phyloP scores from a whole-genome alignment of 2,113 vertebrate genomes.

The Sardina pilchardus region DNA sequence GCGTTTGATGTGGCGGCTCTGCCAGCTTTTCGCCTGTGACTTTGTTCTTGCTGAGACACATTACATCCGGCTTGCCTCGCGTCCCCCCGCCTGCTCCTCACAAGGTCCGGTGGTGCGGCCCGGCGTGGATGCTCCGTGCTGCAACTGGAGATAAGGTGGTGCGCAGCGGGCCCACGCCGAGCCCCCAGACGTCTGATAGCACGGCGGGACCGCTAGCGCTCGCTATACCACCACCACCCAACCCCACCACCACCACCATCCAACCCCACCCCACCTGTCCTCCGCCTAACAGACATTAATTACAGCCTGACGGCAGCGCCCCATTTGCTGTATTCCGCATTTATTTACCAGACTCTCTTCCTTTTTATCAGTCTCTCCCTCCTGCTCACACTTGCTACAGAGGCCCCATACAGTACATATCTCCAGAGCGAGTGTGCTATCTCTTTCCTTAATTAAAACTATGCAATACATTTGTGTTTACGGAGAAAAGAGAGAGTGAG shows the following conservation, averaged over 20 bases:
- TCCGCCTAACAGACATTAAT: not conserved
- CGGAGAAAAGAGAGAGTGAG: too few relatives aligned
- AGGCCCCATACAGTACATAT: not conserved
- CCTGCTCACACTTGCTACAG: not conserved
- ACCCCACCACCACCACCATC: not conserved
- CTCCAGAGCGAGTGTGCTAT: too few relatives aligned
- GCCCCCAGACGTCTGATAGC: constrained; percentile 40
- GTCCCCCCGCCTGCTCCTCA: constrained; percentile 31
- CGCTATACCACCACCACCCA: not conserved
- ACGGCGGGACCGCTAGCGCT: not conserved
- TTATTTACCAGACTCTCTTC: not conserved
- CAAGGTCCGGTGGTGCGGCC: constrained; percentile 28
- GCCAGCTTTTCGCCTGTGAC: constrained; percentile 12
- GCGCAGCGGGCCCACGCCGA: constrained; percentile 29
- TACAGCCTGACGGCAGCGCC: not conserved
- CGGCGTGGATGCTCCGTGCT: constrained; percentile 1
- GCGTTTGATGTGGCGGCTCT: constrained; percentile 43
- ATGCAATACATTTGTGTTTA: too few relatives aligned
- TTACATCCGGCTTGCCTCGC: constrained; percentile 23
- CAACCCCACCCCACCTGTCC: not conserved
- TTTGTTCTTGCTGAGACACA: constrained; percentile 30
- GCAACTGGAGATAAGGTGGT: constrained; percentile 12
- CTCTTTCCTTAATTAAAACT: too few relatives aligned
- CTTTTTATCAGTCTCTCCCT: not conserved
- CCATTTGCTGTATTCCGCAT: not conserved